Evolutionary conservation across 2,113 vertebrate species (phyloP).

Genomic region (Bathybates hornii): DNA sequence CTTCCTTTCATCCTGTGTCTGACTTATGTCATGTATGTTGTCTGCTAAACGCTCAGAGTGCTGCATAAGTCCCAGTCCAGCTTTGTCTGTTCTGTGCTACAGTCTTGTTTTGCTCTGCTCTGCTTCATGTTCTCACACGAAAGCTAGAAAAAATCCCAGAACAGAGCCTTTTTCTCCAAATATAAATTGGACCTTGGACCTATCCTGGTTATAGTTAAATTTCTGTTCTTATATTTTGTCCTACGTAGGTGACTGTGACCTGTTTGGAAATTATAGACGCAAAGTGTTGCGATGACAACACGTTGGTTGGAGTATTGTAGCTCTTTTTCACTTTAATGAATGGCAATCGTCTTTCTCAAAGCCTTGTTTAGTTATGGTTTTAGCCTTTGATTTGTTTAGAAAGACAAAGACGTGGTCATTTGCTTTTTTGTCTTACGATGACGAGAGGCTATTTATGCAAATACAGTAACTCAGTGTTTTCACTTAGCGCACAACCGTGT

Average conservation of each 20-base stretch:
- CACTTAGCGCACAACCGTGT: background rate
- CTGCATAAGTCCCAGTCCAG: background rate
- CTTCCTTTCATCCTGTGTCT: background rate
- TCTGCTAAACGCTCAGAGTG: background rate
- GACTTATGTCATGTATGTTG: background rate
- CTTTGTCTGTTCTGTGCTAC: background rate
- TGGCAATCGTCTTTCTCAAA: background rate
- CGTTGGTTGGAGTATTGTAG: background rate
- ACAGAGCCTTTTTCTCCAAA: fast-evolving
- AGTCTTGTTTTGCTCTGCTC: background rate
- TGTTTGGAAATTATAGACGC: background rate
- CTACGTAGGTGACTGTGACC: background rate
- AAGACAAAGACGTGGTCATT: background rate
- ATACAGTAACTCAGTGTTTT: background rate
- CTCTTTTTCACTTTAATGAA: background rate
- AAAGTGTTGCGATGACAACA: background rate
- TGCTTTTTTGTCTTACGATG: background rate
- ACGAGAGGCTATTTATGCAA: background rate
- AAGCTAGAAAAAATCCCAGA: background rate
- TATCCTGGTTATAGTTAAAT: background rate
- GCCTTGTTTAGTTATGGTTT: background rate
- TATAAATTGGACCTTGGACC: background rate
- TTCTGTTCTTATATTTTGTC: background rate
- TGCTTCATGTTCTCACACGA: background rate
- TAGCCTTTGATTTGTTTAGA: background rate